Base-by-base conservation (phyloP, 2,888 invertebrate species). In the Ormyrus labotus region DNA sequence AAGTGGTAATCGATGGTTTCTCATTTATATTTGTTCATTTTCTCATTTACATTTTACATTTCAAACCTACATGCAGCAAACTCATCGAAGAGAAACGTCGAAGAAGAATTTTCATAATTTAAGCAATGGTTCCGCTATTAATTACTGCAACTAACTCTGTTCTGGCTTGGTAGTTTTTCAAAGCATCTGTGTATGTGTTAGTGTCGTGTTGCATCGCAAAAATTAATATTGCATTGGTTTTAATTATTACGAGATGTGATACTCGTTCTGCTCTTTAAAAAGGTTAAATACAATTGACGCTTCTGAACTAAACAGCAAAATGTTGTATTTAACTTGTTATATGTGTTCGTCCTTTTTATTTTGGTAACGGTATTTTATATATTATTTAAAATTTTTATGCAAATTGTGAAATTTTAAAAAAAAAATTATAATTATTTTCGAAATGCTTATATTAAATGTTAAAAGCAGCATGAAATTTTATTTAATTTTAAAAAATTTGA, bases 111-210 rank as follows among this genome's bases (percentile, higher is more conserved):
- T 48, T 73, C 34, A 65, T 50, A 68, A 61, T 50, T 9, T 47
- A 51, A 19, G 19, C n/a, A n/a, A 53, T 47, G 45, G 48, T 47
- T 45, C 58, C n/a, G 58, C 68, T 58, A 50, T 71, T 60, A 55
- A 58, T 68, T 61, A 55, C 8, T 19, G 60, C 65, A 72, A 68
- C 67, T 78, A 72, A 78, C 58, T 71, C 48, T 65, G 34, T 69
- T 69, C 19, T 71, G 19, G 78, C 72, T 78, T 72, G n/a, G 13
- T 68, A 65, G 57, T 61, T 61, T 68, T 71, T 8, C 8, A 8
- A 58, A 53, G 64, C 60, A 72, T 76, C 53, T 51, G 45, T 76
- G 19, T 75, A 51, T 68, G 19, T 79, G 61, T 75, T 65, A 75
- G 60, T 60, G 47, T 74, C 5, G 47, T 69, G 70, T 74, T 65